Evolutionary conservation across 2,888 invertebrate species (phyloP).

Genomic region (Caenorhabditis panamensis): DNA sequence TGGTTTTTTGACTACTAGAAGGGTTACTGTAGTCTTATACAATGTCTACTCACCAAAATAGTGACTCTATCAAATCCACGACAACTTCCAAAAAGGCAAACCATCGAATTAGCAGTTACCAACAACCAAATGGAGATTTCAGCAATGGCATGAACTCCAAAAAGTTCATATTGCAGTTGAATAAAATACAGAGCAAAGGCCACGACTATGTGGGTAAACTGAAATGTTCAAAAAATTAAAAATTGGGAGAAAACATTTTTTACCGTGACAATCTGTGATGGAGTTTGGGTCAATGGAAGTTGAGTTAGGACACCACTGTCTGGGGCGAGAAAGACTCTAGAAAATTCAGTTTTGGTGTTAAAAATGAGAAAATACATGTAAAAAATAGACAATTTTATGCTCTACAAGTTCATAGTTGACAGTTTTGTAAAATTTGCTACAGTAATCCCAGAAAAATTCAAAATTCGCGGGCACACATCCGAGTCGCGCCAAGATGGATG

Average conservation of each 20-base stretch:
- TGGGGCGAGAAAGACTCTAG: background rate
- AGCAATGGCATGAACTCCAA: background rate
- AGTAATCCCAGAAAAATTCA: too few species aligned
- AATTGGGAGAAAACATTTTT: background rate
- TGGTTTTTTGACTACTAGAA: background rate
- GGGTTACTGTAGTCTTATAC: background rate
- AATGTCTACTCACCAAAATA: background rate
- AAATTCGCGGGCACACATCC: too few species aligned
- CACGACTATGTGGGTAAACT: conserved; percentile 7
- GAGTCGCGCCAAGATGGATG: too few species aligned
- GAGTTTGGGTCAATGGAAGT: background rate
- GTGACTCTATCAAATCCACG: conserved; percentile 8
- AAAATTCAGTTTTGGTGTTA: background rate
- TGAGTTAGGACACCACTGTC: background rate
- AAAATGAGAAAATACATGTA: too few species aligned
- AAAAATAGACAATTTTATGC: too few species aligned
- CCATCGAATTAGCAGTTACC: background rate
- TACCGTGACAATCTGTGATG: background rate
- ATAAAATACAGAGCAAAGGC: background rate
- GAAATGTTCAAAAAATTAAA: background rate
- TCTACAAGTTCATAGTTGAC: too few species aligned
- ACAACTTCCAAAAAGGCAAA: background rate
- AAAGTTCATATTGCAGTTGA: background rate
- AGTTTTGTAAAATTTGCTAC: too few species aligned
- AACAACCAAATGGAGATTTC: conserved; percentile 3